phyloP scores from a whole-genome alignment of 2,797 vertebrate species.

The Phrynocephalus forsythii region DNA sequence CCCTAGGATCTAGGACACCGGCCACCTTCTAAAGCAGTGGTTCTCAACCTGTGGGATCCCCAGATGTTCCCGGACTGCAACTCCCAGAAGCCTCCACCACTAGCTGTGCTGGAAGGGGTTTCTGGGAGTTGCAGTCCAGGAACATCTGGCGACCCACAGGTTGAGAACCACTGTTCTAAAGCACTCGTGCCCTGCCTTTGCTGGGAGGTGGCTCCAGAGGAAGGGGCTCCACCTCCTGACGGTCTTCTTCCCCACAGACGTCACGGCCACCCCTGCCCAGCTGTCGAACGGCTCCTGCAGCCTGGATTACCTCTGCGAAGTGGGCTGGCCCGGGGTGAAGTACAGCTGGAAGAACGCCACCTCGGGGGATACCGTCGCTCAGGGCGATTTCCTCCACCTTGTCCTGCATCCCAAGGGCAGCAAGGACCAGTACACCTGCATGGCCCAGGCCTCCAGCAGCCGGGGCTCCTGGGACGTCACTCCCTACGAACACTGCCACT shows the following conservation, averaged over 20 bases:
- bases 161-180: too few relatives aligned
- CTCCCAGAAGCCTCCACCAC: too few relatives aligned
- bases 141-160: too few relatives aligned
- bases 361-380: neutral
- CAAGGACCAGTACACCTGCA: neutral
- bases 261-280: fast-evolving
- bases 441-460: neutral
- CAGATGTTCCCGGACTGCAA: too few relatives aligned
- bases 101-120: too few relatives aligned
- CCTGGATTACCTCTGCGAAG: neutral
- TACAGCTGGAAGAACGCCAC: neutral
- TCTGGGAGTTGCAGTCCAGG: too few relatives aligned
- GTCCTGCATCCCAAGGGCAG: neutral
- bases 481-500: neutral
- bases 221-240: neutral
- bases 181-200: too few relatives aligned
- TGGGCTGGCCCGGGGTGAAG: neutral
- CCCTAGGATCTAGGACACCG: too few relatives aligned
- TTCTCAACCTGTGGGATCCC: too few relatives aligned
- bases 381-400: fast-evolving
- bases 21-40: too few relatives aligned
- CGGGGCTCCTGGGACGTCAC: fast-evolving
- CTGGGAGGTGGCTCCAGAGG: too few relatives aligned
- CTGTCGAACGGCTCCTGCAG: neutral
- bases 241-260: neutral